Percentiles rank a stretch among this genome's conserved stretches.
Conservation (phyloP, 2,113 vertebrate genomes). For the Acrocephalus arundinaceus region DNA sequence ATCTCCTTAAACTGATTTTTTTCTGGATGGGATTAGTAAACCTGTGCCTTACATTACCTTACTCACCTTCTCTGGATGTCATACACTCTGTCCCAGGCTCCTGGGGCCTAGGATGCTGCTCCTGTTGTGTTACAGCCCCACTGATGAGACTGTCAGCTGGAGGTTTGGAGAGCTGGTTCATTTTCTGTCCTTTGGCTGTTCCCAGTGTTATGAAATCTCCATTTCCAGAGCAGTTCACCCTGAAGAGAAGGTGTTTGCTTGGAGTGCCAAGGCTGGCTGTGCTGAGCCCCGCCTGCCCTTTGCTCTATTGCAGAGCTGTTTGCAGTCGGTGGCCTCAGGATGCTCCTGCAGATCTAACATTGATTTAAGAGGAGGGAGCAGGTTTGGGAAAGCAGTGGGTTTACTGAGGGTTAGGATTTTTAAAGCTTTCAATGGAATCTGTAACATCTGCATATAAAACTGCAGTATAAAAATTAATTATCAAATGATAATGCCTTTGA, state of each 20-base stretch:
- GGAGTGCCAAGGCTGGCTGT: not conserved
- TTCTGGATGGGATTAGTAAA: not conserved
- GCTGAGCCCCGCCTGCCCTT: not conserved
- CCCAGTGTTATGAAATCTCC: not conserved
- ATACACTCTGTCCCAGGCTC: not conserved
- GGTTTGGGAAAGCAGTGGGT: not conserved
- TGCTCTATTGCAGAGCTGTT: not conserved
- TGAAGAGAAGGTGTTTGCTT: not conserved
- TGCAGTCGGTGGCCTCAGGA: not conserved
- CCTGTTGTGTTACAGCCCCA: not conserved
- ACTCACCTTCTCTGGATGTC: not conserved
- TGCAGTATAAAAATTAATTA: not conserved
- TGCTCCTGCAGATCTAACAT: not conserved
- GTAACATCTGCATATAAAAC: not conserved
- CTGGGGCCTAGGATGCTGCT: not conserved
- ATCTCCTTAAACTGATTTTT: conserved; percentile 22
- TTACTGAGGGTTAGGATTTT: not conserved
- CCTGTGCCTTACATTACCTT: not conserved
- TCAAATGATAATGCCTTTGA: not conserved
- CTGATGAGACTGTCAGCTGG: not conserved
- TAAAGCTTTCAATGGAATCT: not conserved
- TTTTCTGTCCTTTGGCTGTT: not conserved
- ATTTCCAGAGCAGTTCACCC: not conserved
- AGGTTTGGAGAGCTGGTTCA: not conserved
- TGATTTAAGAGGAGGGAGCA: not conserved